Percentiles rank a stretch among this genome's conserved stretches.
Evolutionary conservation across 2,888 invertebrate species (phyloP).

Genomic region (Agapetus fuscipes): DNA sequence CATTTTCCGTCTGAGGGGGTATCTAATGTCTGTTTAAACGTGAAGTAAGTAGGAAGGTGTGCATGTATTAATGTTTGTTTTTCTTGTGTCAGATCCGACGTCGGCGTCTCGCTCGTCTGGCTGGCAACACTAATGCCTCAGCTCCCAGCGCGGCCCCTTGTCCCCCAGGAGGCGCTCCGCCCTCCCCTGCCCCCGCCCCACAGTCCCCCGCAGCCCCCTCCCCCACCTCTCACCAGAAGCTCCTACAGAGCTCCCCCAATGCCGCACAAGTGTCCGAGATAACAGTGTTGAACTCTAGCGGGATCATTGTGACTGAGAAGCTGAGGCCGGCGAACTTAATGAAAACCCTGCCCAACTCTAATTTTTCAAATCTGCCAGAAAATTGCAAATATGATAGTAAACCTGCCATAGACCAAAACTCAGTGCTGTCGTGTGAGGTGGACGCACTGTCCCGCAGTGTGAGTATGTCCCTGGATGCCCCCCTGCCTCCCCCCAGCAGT

Average conservation of each 20-base stretch:
- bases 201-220: constrained; percentile 17
- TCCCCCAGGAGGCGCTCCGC: constrained; percentile 30
- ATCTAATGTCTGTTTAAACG: too few relatives aligned
- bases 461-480: constrained; percentile 8
- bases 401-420: constrained; percentile 42
- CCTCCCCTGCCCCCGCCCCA: constrained; percentile 25
- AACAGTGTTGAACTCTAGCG: constrained; percentile 37
- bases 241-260: not conserved
- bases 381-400: constrained; percentile 42
- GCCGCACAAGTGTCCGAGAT: constrained; percentile 28
- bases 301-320: constrained; percentile 43
- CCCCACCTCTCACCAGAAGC: constrained; percentile 25
- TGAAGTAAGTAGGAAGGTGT: too few relatives aligned
- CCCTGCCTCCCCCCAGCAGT: constrained; percentile 24
- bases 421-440: constrained; percentile 32
- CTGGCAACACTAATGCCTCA: constrained; percentile 23
- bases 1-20: too few relatives aligned
- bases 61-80: too few relatives aligned
- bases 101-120: constrained; percentile 62
- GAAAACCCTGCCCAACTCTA: constrained; percentile 44
- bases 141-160: constrained; percentile 31
- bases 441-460: constrained; percentile 3
- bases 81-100: constrained; percentile 57
- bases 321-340: constrained; percentile 36
- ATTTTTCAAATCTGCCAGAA: constrained; percentile 44